Base-by-base conservation (phyloP, 2,888 invertebrate genomes). In the Drosophila rellima region DNA sequence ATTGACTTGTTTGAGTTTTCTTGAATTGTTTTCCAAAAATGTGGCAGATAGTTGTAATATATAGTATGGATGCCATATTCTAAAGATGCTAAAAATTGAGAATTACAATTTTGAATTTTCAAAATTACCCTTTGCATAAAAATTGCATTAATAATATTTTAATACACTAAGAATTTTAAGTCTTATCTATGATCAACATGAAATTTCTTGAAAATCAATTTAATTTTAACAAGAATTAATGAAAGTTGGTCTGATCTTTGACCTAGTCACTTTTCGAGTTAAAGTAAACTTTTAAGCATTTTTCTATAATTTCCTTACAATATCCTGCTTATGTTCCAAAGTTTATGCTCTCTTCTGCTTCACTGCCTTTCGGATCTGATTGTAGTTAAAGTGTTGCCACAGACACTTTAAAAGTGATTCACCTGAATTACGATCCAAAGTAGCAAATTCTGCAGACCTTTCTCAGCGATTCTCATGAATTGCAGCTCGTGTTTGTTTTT, bases 361-460 rank as follows among this genome's bases (percentile, higher is more conserved):
- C 23, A 23, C 23, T 23, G 23, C 6, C 23, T 23, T 7, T 23
- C 6, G 4, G 11, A 60, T 18, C 42, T 26, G 74, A 59, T 65
- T 42, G 3, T 37, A 17, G 8, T 15, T 23, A 20, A 65, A 64
- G 75, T 75, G 78, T 78, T 44, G 55, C 26, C 48, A 26, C 37
- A 18, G 59, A 71, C 71, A 60, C 75, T 76, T 71, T 37, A 10
- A 35, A 42, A 50, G 51, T 75, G 78, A 76, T 78, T 76, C 75
- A 76, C 68, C 74, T 26, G 74, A 52, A 45, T 78, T 76, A 78
- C 75, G 78, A 74, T 17, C 29, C 7, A 15, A 11, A 11, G 7
- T 6, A 33, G 54, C 29, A 13, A 39, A 37, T 11, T 18, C 31
- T 29, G 39, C 6, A n/a, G 11, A 20, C 29, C 50, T 17, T 29